Evolutionary conservation across 2,113 vertebrate genomes (phyloP), one percentile per base, ranked within the genome.

Genomic region (Centropus unirufus): DNA sequence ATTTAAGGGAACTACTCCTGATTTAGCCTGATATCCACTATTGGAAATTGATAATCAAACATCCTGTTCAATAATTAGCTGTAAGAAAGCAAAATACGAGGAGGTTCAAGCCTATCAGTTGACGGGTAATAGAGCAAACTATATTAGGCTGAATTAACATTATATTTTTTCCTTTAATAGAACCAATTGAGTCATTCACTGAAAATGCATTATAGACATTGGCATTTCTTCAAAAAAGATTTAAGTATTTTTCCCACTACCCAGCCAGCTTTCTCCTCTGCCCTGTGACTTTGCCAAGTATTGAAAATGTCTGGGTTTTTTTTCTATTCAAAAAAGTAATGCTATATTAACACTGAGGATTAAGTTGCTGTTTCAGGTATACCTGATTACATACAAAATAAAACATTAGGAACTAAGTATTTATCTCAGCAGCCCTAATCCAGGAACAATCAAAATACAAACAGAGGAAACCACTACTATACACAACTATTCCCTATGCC

Each of bases 161-260:
- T 93, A 61, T 92, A 93, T 87, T 93, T 96, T 93, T 94, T 92
- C 91, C 92, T 87, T 92, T 92, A 95, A 92, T 86, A 96, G 90
- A 95, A 94, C 69, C 74, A 93, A 91, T 95, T 95, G 92, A 95
- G 90, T 97, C 94, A 97, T 92, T 93, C 92, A 81, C 88, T 92
- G 93, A 92, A 96, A 96, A 96, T 96, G 93, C 92, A 96, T 93
- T 96, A 97, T 92, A 96, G 96, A 95, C 95, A 69, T 78, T 96
- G 96, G 94, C 92, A 93, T 78, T 89, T 94, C 94, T 93, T 95
- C 94, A 96, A 94, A 63, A 96, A 44, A 96, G 88, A 96, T 90
- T 86, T 64, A 86, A 96, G 83, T 69, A 94, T 96, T 96, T 96
- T 95, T 96, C 94, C 95, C 92, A 95, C 90, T 90, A 93, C 68